phyloP scores from a whole-genome alignment of 2,113 vertebrate species.

The Lynx canadensis region DNA sequence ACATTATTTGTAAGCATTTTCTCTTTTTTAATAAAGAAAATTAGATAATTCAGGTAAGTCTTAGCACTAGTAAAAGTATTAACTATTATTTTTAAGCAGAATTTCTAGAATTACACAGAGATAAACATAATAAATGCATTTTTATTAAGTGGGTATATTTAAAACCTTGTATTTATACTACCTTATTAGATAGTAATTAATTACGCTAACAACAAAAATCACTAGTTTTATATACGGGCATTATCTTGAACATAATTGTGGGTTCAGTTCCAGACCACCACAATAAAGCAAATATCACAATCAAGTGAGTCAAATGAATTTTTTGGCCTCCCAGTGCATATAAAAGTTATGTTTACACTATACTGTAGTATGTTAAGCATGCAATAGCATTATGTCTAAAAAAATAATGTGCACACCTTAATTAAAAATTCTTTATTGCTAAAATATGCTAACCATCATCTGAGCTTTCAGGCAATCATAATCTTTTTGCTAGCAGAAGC shows the following conservation, averaged over 20 bases:
- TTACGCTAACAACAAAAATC: neutral
- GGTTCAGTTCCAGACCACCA: neutral
- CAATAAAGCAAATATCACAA: neutral
- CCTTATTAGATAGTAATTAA: neutral
- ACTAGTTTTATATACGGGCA: neutral
- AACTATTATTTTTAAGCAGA: neutral
- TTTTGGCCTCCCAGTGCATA: neutral
- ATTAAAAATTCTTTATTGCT: neutral
- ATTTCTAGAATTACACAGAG: neutral
- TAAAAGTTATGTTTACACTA: neutral
- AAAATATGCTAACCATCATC: neutral
- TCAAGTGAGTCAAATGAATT: neutral
- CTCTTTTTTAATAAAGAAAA: neutral
- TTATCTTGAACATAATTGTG: neutral
- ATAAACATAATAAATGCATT: neutral
- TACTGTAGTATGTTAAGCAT: neutral
- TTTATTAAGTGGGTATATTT: neutral
- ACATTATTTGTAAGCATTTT: neutral
- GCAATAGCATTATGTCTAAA: neutral
- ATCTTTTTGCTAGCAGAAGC: neutral
- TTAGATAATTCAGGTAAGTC: neutral
- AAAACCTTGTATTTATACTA: neutral
- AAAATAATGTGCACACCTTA: neutral
- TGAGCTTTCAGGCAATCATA: neutral
- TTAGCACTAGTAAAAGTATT: neutral